Evolutionary conservation across 1,140 invertebrate species (phyloP).

Genomic region (Pseudomyrmex sp.): DNA sequence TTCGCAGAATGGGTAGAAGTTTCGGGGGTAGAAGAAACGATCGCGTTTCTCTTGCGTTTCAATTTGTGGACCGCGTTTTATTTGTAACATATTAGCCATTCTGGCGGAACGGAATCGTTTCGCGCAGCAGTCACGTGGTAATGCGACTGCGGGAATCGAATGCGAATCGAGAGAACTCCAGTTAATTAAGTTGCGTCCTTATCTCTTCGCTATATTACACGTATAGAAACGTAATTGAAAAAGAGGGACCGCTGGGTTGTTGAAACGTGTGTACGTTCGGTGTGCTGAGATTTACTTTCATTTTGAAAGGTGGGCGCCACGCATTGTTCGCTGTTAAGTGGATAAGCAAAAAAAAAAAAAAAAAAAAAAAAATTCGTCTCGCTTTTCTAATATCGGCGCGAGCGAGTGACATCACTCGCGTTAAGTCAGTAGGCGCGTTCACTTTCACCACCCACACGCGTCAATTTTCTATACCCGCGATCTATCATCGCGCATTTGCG

Average conservation of each 20-base stretch:
- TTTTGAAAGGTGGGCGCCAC: background rate
- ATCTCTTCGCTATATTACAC: background rate
- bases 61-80: constrained; percentile 30
- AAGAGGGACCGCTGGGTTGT: constrained; percentile 13
- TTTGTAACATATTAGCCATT: constrained; percentile 41
- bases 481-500: constrained; percentile 57
- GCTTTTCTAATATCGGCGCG: constrained; percentile 26
- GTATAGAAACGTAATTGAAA: constrained; percentile 44
- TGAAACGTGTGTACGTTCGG: too few species aligned
- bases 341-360: background rate
- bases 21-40: background rate
- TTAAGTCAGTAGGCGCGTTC: constrained; percentile 71
- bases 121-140: constrained; percentile 47
- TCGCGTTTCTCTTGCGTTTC: constrained; percentile 35
- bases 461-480: constrained; percentile 65
- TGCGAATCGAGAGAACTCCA: constrained; percentile 2
- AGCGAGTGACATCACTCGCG: constrained; percentile 41
- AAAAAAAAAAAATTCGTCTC: constrained; percentile 49
- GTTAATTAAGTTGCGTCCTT: constrained; percentile 41
- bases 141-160: constrained; percentile 24
- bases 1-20: background rate
- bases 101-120: constrained; percentile 32
- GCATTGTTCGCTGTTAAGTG: background rate
- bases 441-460: constrained; percentile 81
- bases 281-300: constrained; percentile 12